phyloP scores from a whole-genome alignment of 2,113 vertebrate species.

The Columbina picui region DNA sequence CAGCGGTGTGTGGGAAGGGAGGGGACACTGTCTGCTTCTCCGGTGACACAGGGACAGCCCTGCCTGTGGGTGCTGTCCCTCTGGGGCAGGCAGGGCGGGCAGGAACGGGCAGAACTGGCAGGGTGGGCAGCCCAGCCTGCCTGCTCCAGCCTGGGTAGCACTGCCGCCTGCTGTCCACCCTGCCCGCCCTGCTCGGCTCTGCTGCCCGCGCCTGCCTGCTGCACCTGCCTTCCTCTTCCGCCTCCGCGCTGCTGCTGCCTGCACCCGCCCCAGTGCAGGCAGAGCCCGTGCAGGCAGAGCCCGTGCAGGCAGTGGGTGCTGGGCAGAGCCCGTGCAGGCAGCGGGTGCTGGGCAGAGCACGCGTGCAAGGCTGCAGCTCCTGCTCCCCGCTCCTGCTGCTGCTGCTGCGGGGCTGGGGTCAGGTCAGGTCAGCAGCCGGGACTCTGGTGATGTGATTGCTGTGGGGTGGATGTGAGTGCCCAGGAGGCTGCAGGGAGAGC shows the following conservation, averaged over 20 bases:
- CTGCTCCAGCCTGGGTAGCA: background rate
- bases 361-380: background rate
- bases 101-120: too few species aligned
- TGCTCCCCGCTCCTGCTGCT: background rate
- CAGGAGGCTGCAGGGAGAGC: background rate
- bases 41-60: background rate
- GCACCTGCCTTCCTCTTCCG: background rate
- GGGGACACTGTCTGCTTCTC: too few species aligned
- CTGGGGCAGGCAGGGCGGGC: background rate
- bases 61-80: too few species aligned
- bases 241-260: background rate
- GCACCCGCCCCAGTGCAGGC: background rate
- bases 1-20: background rate
- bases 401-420: background rate
- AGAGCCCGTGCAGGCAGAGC: too few species aligned
- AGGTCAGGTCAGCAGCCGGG: background rate
- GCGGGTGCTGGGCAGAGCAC: background rate
- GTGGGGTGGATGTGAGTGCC: too few species aligned
- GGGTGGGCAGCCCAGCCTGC: background rate
- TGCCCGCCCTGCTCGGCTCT: background rate
- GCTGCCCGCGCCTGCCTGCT: background rate
- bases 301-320: background rate
- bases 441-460: accelerated
- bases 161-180: constrained; percentile 15
- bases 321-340: background rate